These are phyloP conservation scores for Dasyurus viverrinus DNA, from an alignment of 2,113 vertebrate genomes.

Conservation along the genomic window DNA sequence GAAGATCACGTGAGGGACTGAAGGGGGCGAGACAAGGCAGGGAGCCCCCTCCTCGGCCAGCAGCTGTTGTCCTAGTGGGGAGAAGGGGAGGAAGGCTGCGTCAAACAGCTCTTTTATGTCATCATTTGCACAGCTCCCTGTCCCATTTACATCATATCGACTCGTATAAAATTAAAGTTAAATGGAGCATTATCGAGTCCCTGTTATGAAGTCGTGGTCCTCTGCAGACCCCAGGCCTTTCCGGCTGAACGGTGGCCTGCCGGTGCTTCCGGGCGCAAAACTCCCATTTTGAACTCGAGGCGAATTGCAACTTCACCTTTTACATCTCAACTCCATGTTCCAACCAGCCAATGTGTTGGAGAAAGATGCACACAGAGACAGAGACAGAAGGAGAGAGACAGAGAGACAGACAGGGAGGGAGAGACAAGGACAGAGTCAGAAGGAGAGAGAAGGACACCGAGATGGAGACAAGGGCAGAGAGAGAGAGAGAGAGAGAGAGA, in stretches of 20 bases:
- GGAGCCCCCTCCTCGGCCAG: too few species aligned
- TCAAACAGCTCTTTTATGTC: background rate
- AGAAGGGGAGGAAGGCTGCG: background rate
- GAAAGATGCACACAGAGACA: too few species aligned
- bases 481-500: too few species aligned
- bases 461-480: too few species aligned
- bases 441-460: background rate
- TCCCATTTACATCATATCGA: background rate
- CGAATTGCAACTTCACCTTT: background rate
- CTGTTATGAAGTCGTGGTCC: background rate
- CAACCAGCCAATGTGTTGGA: too few species aligned
- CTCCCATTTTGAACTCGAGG: background rate
- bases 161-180: background rate
- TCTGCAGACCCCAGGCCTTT: background rate
- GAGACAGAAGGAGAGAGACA: background rate
- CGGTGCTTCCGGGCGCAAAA: background rate
- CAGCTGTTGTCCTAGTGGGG: background rate
- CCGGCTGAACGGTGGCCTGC: too few species aligned
- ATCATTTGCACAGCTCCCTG: too few species aligned
- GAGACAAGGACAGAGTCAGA: background rate
- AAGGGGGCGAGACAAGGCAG: background rate
- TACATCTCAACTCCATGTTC: background rate
- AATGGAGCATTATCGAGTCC: background rate
- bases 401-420: background rate
- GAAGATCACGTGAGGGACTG: background rate